Evolutionary conservation across 2,888 invertebrate species (phyloP).

Genomic region (Tuta absoluta): DNA sequence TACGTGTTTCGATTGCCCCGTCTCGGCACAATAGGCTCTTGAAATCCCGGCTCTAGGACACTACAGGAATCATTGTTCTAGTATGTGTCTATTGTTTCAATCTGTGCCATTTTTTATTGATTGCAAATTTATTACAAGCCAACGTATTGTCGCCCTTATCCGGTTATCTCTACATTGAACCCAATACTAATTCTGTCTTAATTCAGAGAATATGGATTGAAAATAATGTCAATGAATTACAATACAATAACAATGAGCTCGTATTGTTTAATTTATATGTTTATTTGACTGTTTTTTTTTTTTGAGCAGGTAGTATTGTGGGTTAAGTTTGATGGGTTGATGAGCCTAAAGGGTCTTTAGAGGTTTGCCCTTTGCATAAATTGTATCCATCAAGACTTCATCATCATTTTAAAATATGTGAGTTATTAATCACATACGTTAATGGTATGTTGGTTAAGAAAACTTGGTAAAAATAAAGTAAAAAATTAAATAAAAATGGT

Average conservation of each 20-base stretch:
- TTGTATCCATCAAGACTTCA: neutral
- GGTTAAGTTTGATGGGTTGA: neutral
- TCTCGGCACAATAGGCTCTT: neutral
- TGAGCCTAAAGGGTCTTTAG: constrained; percentile 6
- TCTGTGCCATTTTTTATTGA: constrained; percentile 63
- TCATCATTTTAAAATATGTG: neutral
- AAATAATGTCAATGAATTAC: constrained; percentile 27
- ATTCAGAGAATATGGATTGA: constrained; percentile 17
- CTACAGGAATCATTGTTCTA: constrained; percentile 54
- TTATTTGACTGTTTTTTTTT: constrained; percentile 11
- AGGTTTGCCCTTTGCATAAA: neutral
- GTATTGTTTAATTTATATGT: constrained; percentile 5
- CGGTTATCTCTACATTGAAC: constrained; percentile 36
- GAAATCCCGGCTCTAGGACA: neutral
- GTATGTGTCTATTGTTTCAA: constrained; percentile 61
- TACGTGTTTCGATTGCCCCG: neutral
- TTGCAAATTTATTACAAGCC: constrained; percentile 66
- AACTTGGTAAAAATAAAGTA: too few species aligned
- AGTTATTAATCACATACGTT: neutral
- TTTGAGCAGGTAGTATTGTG: neutral
- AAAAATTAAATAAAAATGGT: too few species aligned
- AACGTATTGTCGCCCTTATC: constrained; percentile 62
- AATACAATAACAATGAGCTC: constrained; percentile 14
- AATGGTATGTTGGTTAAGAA: too few species aligned
- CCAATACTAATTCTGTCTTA: constrained; percentile 37